Evolutionary conservation across 2,797 vertebrate species (phyloP), one percentile per base, ranked within the genome.

Genomic region (Toxotes lorentzi): DNA sequence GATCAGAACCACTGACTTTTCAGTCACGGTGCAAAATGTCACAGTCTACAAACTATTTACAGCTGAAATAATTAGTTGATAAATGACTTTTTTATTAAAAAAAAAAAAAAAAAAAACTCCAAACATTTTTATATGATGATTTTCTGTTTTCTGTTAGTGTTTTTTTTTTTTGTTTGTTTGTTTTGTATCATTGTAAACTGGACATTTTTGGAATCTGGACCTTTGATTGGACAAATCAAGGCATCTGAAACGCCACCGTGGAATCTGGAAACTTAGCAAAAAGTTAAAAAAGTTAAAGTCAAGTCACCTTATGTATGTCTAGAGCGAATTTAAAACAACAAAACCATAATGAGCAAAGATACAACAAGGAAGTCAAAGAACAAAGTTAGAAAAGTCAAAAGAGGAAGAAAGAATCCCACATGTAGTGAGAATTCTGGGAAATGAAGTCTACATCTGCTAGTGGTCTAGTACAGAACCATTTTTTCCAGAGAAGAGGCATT

Each of bases 1-100:
- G 16, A 41, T 63, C 40, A 70, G 45, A 58, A 35, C 38, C 10
- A 11, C 9, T 19, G 13, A 62, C 23, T 34, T 71, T 70, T 56
- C 1, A 11, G 47, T 57, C 23, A 54, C 7, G 5, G 16, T 40
- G 21, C n/a, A 78, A 61, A 74, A 59, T 41, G 10, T 57, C 16
- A 27, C 34, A 34, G 24, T 32, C 23, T 16, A 21, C 40, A 2
- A n/a, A n/a, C n/a, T n/a, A n/a, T n/a, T 34, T 40, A 9, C 13
- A 54, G 48, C 13, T 41, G 4, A 19, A 13, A 53, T 2, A 0
- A 45, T n/a, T 27, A 21, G 5, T 32, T 21, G 0, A 32, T 14
- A 32, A 40, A 5, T 41, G 2, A 30, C 27, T 13, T 50, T 68
- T 43, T 12, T 32, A 21, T 19, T 27, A 27, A 27, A 27, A 27